Evolutionary conservation across 23 tunicate species (phyloP).

Genomic region (Diplosoma virens): DNA sequence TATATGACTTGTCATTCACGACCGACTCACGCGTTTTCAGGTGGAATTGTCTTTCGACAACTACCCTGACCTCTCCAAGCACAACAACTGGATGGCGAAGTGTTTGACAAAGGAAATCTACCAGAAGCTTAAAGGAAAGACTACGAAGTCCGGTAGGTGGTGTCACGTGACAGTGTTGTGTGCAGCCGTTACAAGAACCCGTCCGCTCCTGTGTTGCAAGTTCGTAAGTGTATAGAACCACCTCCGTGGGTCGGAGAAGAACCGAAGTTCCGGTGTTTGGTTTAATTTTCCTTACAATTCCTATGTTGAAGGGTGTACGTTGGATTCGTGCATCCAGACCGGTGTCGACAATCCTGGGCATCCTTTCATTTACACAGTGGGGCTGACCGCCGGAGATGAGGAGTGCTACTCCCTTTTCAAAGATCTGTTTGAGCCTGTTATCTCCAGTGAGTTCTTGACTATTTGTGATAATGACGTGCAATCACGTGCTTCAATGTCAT

Average conservation of each 20-base stretch:
- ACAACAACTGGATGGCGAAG: slow-evolving; percentile 97
- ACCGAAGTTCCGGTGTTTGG: too few species aligned
- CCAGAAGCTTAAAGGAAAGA: slow-evolving; percentile 59
- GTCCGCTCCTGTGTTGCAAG: too few species aligned
- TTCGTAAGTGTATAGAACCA: too few species aligned
- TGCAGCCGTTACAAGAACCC: too few species aligned
- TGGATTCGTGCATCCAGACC: slow-evolving; percentile 91
- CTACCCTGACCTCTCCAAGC: slow-evolving; percentile 77
- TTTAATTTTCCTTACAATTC: too few species aligned
- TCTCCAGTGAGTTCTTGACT: slow-evolving; percentile 46
- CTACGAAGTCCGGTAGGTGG: slow-evolving; percentile 47
- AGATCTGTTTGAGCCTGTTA: slow-evolving; percentile 93
- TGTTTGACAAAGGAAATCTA: slow-evolving; percentile 82
- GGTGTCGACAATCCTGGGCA: slow-evolving; percentile 97
- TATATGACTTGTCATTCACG: too few species aligned
- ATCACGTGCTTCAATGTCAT: neutral
- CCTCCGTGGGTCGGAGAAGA: too few species aligned
- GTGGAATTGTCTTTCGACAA: slow-evolving; percentile 35
- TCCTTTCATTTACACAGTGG: slow-evolving; percentile 83
- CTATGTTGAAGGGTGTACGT: slow-evolving; percentile 57
- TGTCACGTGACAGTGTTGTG: too few species aligned
- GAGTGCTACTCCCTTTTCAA: slow-evolving; percentile 87
- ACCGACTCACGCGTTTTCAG: too few species aligned
- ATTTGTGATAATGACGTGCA: neutral
- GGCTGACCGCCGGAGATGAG: slow-evolving; percentile 97